Evolutionary conservation across 1,140 invertebrate genomes (phyloP).

Genomic region (Euura saliciscinereae): DNA sequence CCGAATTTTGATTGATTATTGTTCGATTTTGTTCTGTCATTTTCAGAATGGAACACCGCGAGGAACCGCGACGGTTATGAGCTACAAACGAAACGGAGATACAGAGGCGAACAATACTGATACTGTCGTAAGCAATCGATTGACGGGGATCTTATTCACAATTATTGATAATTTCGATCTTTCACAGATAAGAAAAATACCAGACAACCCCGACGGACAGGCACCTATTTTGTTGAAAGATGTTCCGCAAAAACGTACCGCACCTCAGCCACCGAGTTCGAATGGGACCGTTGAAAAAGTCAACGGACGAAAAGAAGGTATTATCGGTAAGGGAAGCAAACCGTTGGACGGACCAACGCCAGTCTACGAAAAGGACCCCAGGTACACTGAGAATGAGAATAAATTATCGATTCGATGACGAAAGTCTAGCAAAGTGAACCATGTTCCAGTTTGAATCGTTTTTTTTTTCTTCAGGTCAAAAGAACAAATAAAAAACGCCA

Average conservation of each 20-base stretch:
- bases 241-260: not conserved
- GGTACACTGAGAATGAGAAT: constrained; percentile 12
- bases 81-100: not conserved
- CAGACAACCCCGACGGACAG: not conserved
- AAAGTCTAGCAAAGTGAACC: constrained; percentile 3
- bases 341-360: not conserved
- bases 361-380: constrained; percentile 12
- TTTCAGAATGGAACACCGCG: not conserved
- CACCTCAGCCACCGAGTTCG: not conserved
- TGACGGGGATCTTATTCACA: too few species aligned
- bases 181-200: not conserved
- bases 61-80: not conserved
- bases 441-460: constrained; percentile 19
- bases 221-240: too few species aligned
- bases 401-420: not conserved
- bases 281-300: not conserved
- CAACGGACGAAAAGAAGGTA: constrained; percentile 16
- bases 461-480: constrained; percentile 58
- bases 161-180: not conserved
- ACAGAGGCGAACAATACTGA: not conserved
- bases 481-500: constrained; percentile 73
- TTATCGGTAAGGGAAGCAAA: constrained; percentile 13
- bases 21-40: not conserved
- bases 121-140: not conserved
- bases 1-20: too few species aligned